Base-by-base conservation (phyloP, 1,140 invertebrate species). In the Melitaea cinxia region DNA sequence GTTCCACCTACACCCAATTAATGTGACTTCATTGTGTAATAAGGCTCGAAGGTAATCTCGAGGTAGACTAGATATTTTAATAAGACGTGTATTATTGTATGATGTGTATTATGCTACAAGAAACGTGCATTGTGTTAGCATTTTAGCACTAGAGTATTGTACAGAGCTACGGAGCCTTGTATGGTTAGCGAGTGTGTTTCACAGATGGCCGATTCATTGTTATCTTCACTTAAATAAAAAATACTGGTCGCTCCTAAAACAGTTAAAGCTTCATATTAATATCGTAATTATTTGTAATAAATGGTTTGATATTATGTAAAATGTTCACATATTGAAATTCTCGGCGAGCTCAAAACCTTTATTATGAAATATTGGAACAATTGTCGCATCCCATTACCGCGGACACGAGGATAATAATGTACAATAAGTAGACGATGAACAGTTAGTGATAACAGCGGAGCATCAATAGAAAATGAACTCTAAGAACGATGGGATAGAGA, bases 331-430 rank as follows among this genome's bases (percentile, higher is more conserved):
- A 26, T 53, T 26, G 24, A 42, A 52, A 14, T 14, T 61, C 33
- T 53, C 47, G 14, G 15, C 54, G 45, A 28, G 54, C 49, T 59
- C 39, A 45, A 30, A 59, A 42, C 49, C 49, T 61, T 61, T 42
- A 57, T 57, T 57, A 57, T 57, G 54, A 57, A 57, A 57, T 57
- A 57, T 57, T 39, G 37, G 37, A 19, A 57, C 54, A 57, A 57
- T 62, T 63, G 52, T 59, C 60, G 50, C 49, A 14, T 55, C 42
- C 61, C 49, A 59, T 59, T 65, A 53, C 26, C 14, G 28, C 47
- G 55, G 50, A 65, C 56, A 58, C 19, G 21, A 53, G 64, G 56
- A 58, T 65, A 65, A 65, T 65, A 65, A 65, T 59, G 64, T 53
- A 65, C 50, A 53, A 24, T 42, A 45, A 58, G 50, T 45, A 37